These are phyloP conservation scores for Caretta caretta DNA, from an alignment of 2,113 vertebrate genomes.

Conservation along the genomic window DNA sequence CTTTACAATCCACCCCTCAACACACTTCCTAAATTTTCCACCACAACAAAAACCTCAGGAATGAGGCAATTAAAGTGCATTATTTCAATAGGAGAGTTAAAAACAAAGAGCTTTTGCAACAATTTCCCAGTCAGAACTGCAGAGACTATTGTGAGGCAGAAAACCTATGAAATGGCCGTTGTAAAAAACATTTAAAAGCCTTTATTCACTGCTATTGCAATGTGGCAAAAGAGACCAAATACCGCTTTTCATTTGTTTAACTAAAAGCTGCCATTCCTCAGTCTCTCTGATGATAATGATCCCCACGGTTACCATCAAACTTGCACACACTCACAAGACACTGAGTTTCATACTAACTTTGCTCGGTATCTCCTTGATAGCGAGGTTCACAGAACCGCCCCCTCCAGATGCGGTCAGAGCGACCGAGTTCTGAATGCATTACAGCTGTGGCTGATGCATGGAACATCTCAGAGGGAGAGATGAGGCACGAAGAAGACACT, in stretches of 20 bases:
- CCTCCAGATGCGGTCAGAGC: slow-evolving; percentile 46
- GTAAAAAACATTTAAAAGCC: slow-evolving; percentile 73
- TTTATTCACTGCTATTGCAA: slow-evolving; percentile 79
- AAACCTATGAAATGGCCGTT: slow-evolving; percentile 75
- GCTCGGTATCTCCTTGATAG: slow-evolving; percentile 62
- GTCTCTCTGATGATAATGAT: slow-evolving; percentile 73
- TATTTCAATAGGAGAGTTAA: slow-evolving; percentile 67
- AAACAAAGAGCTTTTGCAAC: slow-evolving; percentile 70
- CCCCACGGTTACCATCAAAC: slow-evolving; percentile 70
- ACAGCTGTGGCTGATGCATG: not conserved
- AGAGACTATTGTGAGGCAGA: slow-evolving; percentile 67
- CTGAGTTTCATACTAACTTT: slow-evolving; percentile 63
- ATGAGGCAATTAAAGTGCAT: slow-evolving; percentile 56
- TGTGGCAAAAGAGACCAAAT: slow-evolving; percentile 78
- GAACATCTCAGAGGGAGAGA: not conserved
- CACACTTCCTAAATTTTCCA: not conserved
- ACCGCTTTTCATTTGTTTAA: slow-evolving; percentile 81
- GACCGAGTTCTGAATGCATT: slow-evolving; percentile 41
- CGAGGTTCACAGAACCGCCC: slow-evolving; percentile 26
- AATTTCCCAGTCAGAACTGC: slow-evolving; percentile 58
- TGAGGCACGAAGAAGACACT: slow-evolving; percentile 16
- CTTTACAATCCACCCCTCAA: not conserved
- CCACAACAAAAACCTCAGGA: slow-evolving; percentile 42
- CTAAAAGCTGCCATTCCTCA: slow-evolving; percentile 79
- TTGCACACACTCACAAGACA: slow-evolving; percentile 32